A percentile compares a stretch with the other conserved stretches of the same genome.
phyloP scores from a whole-genome alignment of 2,113 vertebrate genomes.

The Mesembrinibis cayennensis region DNA sequence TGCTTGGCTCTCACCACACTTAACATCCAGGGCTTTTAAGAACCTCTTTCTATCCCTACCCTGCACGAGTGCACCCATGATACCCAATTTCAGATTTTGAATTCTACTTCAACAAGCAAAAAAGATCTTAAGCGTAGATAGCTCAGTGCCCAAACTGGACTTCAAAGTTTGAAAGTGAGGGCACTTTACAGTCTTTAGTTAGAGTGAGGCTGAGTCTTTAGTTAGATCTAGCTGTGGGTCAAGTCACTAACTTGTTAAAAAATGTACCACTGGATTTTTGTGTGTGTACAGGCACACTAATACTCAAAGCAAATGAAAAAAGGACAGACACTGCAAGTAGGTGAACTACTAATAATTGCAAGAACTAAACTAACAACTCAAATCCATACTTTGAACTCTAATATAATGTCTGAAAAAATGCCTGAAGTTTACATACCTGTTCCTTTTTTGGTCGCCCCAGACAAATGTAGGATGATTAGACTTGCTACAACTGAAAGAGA shows the following conservation, averaged over 20 bases:
- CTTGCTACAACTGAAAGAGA: slow-evolving; percentile 95
- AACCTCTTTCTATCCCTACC: background rate
- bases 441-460: slow-evolving; percentile 95
- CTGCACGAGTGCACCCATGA: background rate
- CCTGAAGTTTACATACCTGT: slow-evolving; percentile 83
- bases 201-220: background rate
- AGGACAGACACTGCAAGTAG: background rate
- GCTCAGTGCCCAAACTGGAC: background rate
- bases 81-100: background rate
- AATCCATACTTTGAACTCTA: background rate
- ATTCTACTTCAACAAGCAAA: background rate
- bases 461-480: slow-evolving; percentile 96
- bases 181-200: background rate
- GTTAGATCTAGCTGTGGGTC: background rate
- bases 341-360: background rate
- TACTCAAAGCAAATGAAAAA: background rate
- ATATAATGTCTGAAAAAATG: background rate
- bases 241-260: slow-evolving; percentile 15
- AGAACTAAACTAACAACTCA: background rate
- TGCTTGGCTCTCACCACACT: background rate
- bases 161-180: background rate
- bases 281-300: background rate
- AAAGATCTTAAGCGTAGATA: background rate
- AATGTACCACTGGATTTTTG: background rate
- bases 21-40: background rate